These are phyloP conservation scores for Sebastes itinus DNA, from an alignment of 2,797 vertebrate species.

Conservation along the genomic window DNA sequence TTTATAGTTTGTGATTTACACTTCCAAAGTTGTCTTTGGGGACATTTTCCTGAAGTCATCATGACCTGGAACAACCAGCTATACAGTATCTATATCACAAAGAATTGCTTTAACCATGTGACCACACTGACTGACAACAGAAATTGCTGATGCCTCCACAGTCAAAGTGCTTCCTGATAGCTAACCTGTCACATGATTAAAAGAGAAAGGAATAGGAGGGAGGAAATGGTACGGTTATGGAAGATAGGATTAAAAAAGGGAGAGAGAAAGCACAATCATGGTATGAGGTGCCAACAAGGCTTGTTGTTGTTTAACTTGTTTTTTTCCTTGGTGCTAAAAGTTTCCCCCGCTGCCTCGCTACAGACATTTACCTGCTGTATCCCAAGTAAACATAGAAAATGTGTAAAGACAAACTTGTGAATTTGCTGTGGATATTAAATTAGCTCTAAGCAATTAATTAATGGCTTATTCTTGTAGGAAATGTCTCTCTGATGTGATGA, in stretches of 20 bases:
- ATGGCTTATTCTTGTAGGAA: not conserved
- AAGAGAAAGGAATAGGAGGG: not conserved
- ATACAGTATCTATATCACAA: not conserved
- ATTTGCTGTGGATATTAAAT: slow-evolving; percentile 1
- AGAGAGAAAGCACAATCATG: not conserved
- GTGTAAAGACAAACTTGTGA: not conserved
- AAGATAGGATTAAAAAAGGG: not conserved
- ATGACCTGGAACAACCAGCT: not conserved
- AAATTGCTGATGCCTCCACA: not conserved
- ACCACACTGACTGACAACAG: not conserved
- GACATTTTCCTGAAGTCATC: not conserved
- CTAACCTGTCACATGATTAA: not conserved
- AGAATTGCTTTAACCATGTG: not conserved
- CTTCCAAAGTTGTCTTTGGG: not conserved
- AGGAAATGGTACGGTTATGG: not conserved
- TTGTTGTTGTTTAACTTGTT: not conserved
- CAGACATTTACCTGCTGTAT: not conserved
- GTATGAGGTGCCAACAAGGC: no score
- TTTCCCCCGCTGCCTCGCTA: not conserved
- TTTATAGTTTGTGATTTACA: not conserved
- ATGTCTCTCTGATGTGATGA: not conserved
- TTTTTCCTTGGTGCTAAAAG: not conserved
- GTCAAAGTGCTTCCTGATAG: not conserved
- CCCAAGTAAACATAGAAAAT: not conserved
- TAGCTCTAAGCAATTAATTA: not conserved